Base-by-base conservation (phyloP, 2,888 invertebrate genomes). In the Alsophila aescularia region DNA sequence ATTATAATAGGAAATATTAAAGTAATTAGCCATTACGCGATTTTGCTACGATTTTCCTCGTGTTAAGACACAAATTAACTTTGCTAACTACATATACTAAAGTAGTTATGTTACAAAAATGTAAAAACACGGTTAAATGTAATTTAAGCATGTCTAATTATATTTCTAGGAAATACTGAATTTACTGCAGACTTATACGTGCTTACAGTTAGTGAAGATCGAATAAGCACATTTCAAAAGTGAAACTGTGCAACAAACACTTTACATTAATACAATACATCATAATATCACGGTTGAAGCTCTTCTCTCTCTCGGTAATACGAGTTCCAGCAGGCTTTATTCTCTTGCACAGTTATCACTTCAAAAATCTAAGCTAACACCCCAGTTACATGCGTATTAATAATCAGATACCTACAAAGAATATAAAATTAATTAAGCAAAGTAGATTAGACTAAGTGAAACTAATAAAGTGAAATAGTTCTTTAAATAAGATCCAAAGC, bases 141-240 rank as follows among this genome's bases (percentile, higher is more conserved):
- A 67, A 73, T 83, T 81, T n/a, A n/a, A n/a, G n/a, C 79, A 83
- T 77, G 83, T 72, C 83, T 88, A 85, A 86, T 73, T 81, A 80
- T 77, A 86, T 77, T 83, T 79, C 83, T 90, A 89, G 70, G 73
- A 87, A 87, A 88, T 86, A 88, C 83, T 87, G 86, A 84, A 78
- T 77, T 81, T 73, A 77, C 78, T 79, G 82, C 76, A 81, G 80
- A 82, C 81, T 81, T n/a, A n/a, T n/a, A n/a, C n/a, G n/a, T n/a
- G n/a, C n/a, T n/a, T 79, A 81, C 75, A 80, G 71, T 73, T 77
- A 76, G 52, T 54, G 42, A 58, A 75, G 72, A 76, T 76, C 69
- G 70, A 77, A 73, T 79, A 79, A 84, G 79, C 79, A 83, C 79
- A 77, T 76, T 81, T 79, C 70, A 64, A 74, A 76, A 81, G 86